Conservation (phyloP, 2,113 vertebrate genomes). For the Onychostoma macrolepis region DNA sequence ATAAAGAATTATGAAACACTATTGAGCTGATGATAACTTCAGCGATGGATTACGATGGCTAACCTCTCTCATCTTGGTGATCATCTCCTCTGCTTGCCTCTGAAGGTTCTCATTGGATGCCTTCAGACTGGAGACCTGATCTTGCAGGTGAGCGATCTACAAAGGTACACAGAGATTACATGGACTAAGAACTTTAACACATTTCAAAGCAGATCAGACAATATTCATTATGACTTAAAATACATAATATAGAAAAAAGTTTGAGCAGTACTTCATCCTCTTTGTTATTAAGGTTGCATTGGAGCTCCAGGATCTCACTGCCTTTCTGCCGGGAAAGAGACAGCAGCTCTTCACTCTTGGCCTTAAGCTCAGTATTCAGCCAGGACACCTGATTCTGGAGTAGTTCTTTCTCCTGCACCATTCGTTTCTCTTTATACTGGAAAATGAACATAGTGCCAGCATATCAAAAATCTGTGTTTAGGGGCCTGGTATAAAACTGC, state of each 20-base stretch:
- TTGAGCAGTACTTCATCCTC: conserved; percentile 84
- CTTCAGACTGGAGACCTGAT: conserved; percentile 87
- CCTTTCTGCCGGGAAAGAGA: conserved; percentile 88
- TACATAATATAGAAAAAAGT: background rate
- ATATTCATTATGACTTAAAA: background rate
- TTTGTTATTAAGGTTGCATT: conserved; percentile 89
- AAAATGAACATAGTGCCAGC: conserved; percentile 15
- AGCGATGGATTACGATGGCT: conserved; percentile 1
- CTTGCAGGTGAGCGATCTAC: conserved; percentile 86
- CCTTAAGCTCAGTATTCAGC: conserved; percentile 88
- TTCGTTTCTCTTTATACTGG: conserved; percentile 92
- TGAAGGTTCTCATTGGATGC: conserved; percentile 87
- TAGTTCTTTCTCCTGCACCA: conserved; percentile 94
- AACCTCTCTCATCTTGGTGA: conserved; percentile 91
- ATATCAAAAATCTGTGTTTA: background rate
- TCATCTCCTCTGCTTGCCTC: conserved; percentile 88
- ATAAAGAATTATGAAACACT: background rate
- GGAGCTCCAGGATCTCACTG: conserved; percentile 91
- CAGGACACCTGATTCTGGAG: conserved; percentile 86
- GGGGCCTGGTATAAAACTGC: background rate
- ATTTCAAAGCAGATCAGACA: background rate
- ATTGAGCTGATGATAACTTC: background rate
- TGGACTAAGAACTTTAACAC: background rate
- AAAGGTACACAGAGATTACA: conserved; percentile 26
- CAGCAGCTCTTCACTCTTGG: conserved; percentile 92